Evolutionary conservation across 2,797 vertebrate species (phyloP), one percentile per base, ranked within the genome.

Genomic region (Echeneis naucrates): DNA sequence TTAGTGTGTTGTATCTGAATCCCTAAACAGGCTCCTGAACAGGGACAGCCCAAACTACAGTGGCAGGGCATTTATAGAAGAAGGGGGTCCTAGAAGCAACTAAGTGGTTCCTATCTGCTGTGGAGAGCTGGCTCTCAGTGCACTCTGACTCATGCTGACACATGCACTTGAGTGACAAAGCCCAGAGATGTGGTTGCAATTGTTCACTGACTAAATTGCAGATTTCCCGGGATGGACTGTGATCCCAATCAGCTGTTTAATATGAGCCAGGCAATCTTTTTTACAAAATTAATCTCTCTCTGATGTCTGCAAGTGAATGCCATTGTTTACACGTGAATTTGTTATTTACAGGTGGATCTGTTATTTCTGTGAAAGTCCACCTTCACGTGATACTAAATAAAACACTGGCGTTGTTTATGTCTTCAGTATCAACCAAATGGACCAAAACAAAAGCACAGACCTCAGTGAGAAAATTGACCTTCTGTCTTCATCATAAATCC

Each of bases 1-100:
- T 94, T 82, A 94, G 78, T 92, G 93, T 93, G 94, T 92, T 93
- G 94, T 94, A 94, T 92, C 93, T 91, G 92, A 90, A 94, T 92
- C 54, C 88, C 82, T 76, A 92, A 94, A 89, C 84, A 94, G 94
- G 92, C 91, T 94, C 77, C 89, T 93, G 92, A 94, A 94, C 91
- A 90, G 84, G 53, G 78, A 92, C 90, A 91, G 92, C 93, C 94
- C 84, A 80, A 79, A 90, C 91, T 92, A 93, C 69, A 80, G 82
- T 84, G 71, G 58, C 68, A 54, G 57, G 76, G 80, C 85, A 80
- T 85, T 82, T 86, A 81, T 85, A 63, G 80, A 87, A 81, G 82
- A 88, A 89, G 76, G 87, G 78, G 80, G 68, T 90, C 81, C 81
- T 82, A 85, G 71, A 89, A 68, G 81, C 71, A 40, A 88, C 87